Percentiles rank a stretch among this genome's conserved stretches.
phyloP scores from a whole-genome alignment of 1,140 invertebrate genomes.

The Maniola jurtina region DNA sequence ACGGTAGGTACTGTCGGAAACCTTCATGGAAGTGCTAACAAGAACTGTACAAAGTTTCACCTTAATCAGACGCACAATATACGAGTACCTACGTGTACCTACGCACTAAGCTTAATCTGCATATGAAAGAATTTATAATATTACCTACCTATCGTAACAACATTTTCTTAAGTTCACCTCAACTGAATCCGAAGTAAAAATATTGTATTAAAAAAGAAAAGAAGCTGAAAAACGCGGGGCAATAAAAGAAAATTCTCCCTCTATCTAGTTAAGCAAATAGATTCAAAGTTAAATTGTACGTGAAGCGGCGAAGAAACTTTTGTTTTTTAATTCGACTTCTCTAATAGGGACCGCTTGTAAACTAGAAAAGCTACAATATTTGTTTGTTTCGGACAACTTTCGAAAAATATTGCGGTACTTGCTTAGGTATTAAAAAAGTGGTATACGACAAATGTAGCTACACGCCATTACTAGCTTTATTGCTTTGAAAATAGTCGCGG shows the following conservation, averaged over 20 bases:
- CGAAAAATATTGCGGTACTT: slow-evolving; percentile 24
- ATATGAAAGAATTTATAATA: too few species aligned
- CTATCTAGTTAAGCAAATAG: slow-evolving; percentile 8
- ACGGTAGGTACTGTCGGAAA: too few species aligned
- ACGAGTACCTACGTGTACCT: too few species aligned
- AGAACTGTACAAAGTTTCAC: too few species aligned
- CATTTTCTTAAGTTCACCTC: too few species aligned
- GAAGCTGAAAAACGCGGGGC: background rate
- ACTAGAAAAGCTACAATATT: slow-evolving; percentile 19
- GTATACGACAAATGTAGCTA: background rate
- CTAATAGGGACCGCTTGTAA: slow-evolving; percentile 22
- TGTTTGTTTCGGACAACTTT: slow-evolving; percentile 16
- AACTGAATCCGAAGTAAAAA: background rate
- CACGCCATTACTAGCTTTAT: background rate
- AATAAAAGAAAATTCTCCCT: background rate
- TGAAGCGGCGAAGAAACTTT: background rate
- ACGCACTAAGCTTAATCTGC: too few species aligned
- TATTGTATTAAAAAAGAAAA: background rate
- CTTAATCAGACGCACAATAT: too few species aligned
- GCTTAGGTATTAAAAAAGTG: background rate
- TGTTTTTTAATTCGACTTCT: slow-evolving; percentile 16
- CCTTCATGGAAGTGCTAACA: too few species aligned
- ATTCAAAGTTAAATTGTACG: slow-evolving; percentile 16
- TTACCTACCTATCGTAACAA: too few species aligned
- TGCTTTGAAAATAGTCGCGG: background rate